Evolutionary conservation across 2,797 vertebrate genomes (phyloP), one percentile per base, ranked within the genome.

Genomic region (Macropus fuliginosus): DNA sequence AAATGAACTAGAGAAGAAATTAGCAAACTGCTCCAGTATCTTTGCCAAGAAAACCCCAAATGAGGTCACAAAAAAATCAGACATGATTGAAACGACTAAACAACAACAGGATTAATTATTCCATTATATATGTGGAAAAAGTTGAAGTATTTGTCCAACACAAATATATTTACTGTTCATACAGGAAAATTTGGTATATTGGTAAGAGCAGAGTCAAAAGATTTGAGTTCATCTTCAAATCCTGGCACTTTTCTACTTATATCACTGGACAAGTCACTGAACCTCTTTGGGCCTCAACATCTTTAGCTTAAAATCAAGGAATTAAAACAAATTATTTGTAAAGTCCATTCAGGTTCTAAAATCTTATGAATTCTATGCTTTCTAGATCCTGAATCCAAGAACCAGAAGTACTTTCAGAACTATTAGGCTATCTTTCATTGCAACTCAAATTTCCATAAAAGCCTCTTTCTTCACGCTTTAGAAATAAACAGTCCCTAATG

Each of bases 401-500:
- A 74, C 66, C 66, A 81, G 74, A 81, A 81, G 40, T 21, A 27
- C 40, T 87, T 87, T 87, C 74, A 87, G 74, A 87, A 27, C 74
- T 46, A 3, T 87, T 87, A 27, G 74, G 21, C 74, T 87, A 46
- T 24, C 11, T 87, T 87, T 87, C 74, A 87, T 87, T 50, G 40
- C 24, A 87, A 46, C 40, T 4, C 40, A 50, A 24, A 87, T 87
- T 87, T 46, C 74, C 10, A 46, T 87, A 46, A 46, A 46, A 27
- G 6, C 10, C 54, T 66, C 94, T 96, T 87, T 91, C 94, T 95
- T 96, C 66, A 46, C 1, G 0, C 91, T 66, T 97, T 92, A 56
- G 91, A 56, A 91, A 95, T 94, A 62, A 56, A n/a, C 62, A 56
- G 94, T 95, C 96, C 96, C 95, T 87, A 90, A 90, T 50, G 93